A percentile compares a stretch with the other conserved stretches of the same genome.
These are phyloP conservation scores for Heterocephalus glaber DNA, from an alignment of 2,113 vertebrate species.

Conservation along the genomic window DNA sequence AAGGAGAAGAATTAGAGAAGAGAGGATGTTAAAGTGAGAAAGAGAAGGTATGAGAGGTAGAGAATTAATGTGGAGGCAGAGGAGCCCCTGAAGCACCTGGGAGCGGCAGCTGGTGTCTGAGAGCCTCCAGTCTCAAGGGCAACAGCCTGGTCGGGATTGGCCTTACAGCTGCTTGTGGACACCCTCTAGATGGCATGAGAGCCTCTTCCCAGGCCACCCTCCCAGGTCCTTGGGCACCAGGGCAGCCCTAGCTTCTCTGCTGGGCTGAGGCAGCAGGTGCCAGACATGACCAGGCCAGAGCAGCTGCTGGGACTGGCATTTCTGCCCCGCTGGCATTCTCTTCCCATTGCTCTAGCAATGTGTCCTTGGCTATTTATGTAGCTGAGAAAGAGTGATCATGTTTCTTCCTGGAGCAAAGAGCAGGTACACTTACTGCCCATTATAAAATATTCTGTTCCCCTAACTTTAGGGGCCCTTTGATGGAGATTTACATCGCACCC, in stretches of 20 bases:
- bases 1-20: background rate
- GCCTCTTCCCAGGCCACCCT: background rate
- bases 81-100: background rate
- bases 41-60: background rate
- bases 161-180: background rate
- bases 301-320: background rate
- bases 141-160: background rate
- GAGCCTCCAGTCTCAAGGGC: background rate
- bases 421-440: background rate
- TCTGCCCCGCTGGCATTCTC: background rate
- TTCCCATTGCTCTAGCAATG: background rate
- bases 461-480: background rate
- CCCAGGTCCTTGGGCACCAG: constrained; percentile 53
- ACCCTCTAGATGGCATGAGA: constrained; percentile 54
- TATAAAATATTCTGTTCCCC: background rate
- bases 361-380: background rate
- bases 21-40: background rate
- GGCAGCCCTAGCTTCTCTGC: background rate
- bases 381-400: background rate
- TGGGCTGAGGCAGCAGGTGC: background rate
- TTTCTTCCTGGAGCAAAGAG: background rate
- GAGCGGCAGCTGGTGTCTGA: background rate
- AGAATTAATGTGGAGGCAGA: background rate
- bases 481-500: background rate
- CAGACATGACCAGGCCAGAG: background rate